phyloP scores from a whole-genome alignment of 1,140 invertebrate genomes.

The Lepidurus couesii region DNA sequence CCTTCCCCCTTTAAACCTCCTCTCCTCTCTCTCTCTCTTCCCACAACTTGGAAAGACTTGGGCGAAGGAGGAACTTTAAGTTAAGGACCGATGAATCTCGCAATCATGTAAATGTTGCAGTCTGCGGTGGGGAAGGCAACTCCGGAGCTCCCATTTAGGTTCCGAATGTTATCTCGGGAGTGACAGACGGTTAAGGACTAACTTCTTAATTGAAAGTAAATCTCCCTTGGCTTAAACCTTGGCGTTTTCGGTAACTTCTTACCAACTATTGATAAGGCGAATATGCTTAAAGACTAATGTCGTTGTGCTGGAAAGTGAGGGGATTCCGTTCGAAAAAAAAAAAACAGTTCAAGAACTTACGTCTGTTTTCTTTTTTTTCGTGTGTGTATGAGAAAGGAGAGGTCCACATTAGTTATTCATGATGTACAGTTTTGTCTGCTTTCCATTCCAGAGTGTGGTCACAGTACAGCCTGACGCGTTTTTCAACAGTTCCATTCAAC shows the following conservation, averaged over 20 bases:
- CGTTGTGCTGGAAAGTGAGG: background rate
- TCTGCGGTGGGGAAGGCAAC: background rate
- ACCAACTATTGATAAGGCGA: background rate
- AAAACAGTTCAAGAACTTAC: too few relatives aligned
- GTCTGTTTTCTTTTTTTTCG: too few relatives aligned
- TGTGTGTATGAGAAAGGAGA: too few relatives aligned
- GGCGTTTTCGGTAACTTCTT: background rate
- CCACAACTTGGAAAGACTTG: slow-evolving; percentile 11
- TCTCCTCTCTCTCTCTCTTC: background rate
- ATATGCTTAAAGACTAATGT: background rate
- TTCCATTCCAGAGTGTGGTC: too few relatives aligned
- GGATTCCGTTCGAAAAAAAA: too few relatives aligned
- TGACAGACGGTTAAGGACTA: background rate
- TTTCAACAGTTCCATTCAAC: background rate
- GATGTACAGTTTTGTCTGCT: too few relatives aligned
- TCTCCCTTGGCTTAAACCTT: background rate
- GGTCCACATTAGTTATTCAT: too few relatives aligned
- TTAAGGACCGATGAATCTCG: slow-evolving; percentile 14
- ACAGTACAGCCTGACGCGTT: background rate
- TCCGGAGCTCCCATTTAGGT: background rate
- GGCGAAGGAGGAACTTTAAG: background rate
- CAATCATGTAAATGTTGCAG: slow-evolving; percentile 15
- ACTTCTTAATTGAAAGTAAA: slow-evolving; percentile 14
- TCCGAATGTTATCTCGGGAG: background rate
- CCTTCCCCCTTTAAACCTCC: background rate